phyloP scores from a whole-genome alignment of 1,140 invertebrate species.

The Kradibia gibbosae region DNA sequence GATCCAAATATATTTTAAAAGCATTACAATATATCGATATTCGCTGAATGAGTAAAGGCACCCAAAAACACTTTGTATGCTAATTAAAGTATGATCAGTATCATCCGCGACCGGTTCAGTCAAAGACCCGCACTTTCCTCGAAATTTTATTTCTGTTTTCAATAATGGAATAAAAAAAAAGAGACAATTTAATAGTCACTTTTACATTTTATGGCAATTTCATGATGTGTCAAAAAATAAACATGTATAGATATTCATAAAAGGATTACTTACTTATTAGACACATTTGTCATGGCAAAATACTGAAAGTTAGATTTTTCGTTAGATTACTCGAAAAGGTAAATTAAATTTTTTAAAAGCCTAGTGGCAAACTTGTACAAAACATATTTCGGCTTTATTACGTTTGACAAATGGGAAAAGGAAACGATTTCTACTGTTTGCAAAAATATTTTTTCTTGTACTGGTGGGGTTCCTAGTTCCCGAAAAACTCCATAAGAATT shows the following conservation, averaged over 20 bases:
- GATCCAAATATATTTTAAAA: not conserved
- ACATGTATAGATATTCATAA: not conserved
- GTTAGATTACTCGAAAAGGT: not conserved
- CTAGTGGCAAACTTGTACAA: not conserved
- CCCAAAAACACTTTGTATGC: conserved; percentile 16
- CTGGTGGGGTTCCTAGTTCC: not conserved
- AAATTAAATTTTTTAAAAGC: not conserved
- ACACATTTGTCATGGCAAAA: not conserved
- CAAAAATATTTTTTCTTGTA: not conserved
- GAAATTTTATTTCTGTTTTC: conserved; percentile 23
- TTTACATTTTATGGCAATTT: not conserved
- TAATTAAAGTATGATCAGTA: conserved; percentile 12
- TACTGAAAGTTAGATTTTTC: not conserved
- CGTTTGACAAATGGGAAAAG: not conserved
- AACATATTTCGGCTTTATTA: conserved; percentile 7
- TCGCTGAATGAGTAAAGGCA: not conserved
- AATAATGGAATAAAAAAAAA: not conserved
- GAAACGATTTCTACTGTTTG: not conserved
- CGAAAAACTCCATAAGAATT: not conserved
- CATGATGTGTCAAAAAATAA: not conserved
- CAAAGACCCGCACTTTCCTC: not conserved
- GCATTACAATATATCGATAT: not conserved
- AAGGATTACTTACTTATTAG: not conserved
- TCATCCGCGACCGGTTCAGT: not conserved
- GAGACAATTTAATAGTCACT: not conserved